These are phyloP conservation scores for Hycleus phaleratus DNA, from an alignment of 1,140 invertebrate genomes.

Conservation along the genomic window DNA sequence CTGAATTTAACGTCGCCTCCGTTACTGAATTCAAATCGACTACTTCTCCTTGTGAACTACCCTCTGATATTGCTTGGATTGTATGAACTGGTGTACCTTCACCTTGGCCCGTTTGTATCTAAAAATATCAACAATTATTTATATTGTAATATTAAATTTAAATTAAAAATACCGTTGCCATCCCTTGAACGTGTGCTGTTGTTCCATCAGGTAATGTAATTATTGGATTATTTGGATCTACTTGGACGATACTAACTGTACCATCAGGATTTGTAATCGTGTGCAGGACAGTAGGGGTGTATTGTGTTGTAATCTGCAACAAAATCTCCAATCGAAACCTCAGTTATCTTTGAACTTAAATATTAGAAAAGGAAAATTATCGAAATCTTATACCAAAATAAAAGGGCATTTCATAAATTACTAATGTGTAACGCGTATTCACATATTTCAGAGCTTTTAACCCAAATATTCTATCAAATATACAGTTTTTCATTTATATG, in stretches of 20 bases:
- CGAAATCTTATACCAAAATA: no score
- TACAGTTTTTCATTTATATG: no score
- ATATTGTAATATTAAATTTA: slow-evolving; percentile 1
- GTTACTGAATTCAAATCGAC: slow-evolving; percentile 84
- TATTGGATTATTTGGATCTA: slow-evolving; percentile 89
- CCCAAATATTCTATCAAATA: no score
- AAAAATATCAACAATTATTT: slow-evolving; percentile 13
- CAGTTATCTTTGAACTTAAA: background rate
- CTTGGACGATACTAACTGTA: slow-evolving; percentile 91
- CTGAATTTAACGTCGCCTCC: slow-evolving; percentile 79
- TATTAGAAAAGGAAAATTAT: no score
- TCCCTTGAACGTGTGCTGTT: slow-evolving; percentile 86
- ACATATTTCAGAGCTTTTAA: no score
- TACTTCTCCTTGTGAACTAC: slow-evolving; percentile 56
- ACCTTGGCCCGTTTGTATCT: slow-evolving; percentile 70
- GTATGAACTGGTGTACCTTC: slow-evolving; percentile 66
- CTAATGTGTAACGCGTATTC: no score
- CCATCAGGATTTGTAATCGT: slow-evolving; percentile 96
- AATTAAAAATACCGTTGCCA: slow-evolving; percentile 64
- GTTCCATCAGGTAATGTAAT: slow-evolving; percentile 94
- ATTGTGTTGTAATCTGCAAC: slow-evolving; percentile 59
- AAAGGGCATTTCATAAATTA: no score
- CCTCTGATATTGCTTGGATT: slow-evolving; percentile 67
- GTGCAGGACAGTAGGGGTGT: slow-evolving; percentile 85
- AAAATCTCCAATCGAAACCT: slow-evolving; percentile 1